A percentile compares a stretch with the other conserved stretches of the same genome.
phyloP scores from a whole-genome alignment of 2,113 vertebrate genomes.

The Oreochromis aureus region DNA sequence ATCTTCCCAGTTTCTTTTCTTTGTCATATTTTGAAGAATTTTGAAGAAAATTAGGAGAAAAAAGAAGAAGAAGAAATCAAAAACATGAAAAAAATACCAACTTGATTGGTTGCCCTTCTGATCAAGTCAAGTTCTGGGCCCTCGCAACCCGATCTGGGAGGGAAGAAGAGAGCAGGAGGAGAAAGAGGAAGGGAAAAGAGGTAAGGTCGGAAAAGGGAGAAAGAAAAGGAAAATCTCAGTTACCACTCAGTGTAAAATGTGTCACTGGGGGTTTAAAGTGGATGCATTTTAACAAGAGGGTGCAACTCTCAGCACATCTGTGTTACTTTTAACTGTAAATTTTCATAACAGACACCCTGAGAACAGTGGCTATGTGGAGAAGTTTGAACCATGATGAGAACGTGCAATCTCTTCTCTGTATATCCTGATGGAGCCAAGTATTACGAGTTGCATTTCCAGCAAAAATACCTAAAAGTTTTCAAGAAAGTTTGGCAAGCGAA shows the following conservation, averaged over 20 bases:
- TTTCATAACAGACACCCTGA: neutral
- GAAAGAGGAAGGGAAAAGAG: neutral
- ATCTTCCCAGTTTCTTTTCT: neutral
- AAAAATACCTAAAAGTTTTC: neutral
- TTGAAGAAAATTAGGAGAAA: neutral
- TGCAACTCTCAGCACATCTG: constrained; percentile 15
- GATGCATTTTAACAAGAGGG: neutral
- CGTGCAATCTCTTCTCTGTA: neutral
- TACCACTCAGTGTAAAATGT: constrained; percentile 52
- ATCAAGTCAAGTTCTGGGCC: constrained; percentile 73
- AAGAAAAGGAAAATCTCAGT: constrained; percentile 39
- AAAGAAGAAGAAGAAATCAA: constrained; percentile 2
- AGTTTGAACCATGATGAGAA: neutral
- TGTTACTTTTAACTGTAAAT: neutral
- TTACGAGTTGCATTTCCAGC: neutral
- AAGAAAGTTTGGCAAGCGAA: neutral
- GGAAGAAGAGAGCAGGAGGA: constrained; percentile 27
- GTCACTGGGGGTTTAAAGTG: neutral
- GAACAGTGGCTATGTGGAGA: neutral
- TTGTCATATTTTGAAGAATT: neutral
- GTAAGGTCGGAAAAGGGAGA: neutral
- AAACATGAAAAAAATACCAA: constrained; percentile 44
- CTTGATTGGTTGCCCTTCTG: constrained; percentile 64
- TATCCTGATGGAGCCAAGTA: neutral
- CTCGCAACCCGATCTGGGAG: constrained; percentile 73